Conservation (phyloP, 2,888 invertebrate species). For the Tineola bisselliella region DNA sequence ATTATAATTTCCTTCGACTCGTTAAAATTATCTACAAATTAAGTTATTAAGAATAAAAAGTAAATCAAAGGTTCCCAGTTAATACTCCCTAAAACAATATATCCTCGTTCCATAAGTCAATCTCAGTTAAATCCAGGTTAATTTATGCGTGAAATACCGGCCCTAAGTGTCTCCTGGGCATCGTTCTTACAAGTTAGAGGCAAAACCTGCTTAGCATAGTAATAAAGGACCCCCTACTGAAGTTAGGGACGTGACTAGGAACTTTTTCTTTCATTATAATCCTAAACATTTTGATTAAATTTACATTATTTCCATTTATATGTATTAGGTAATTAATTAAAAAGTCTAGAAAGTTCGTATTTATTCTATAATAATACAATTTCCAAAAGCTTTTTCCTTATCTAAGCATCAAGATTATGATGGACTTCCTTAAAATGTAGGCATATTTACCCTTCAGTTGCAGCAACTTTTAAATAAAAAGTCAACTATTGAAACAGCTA, state of each 20-base stretch:
- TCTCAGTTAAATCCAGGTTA: not conserved
- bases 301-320: not conserved
- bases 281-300: not conserved
- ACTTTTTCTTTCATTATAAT: slow-evolving; percentile 2
- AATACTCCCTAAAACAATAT: not conserved
- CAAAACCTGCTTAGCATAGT: slow-evolving; percentile 28
- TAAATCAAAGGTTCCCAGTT: not conserved
- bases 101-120: not conserved
- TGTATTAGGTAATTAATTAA: not conserved
- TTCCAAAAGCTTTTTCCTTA: no score
- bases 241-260: slow-evolving; percentile 3
- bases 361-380: not conserved
- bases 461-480: not conserved
- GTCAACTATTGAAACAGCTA: not conserved
- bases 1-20: no score
- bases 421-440: no score
- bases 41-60: not conserved
- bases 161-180: slow-evolving; percentile 1
- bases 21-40: not conserved
- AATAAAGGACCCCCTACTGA: slow-evolving; percentile 24
- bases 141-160: not conserved
- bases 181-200: slow-evolving; percentile 6
- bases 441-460: no score
- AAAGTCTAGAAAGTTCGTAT: not conserved
- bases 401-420: not conserved